phyloP scores from a whole-genome alignment of 2,888 invertebrate genomes.

The Ethmia dodecea region DNA sequence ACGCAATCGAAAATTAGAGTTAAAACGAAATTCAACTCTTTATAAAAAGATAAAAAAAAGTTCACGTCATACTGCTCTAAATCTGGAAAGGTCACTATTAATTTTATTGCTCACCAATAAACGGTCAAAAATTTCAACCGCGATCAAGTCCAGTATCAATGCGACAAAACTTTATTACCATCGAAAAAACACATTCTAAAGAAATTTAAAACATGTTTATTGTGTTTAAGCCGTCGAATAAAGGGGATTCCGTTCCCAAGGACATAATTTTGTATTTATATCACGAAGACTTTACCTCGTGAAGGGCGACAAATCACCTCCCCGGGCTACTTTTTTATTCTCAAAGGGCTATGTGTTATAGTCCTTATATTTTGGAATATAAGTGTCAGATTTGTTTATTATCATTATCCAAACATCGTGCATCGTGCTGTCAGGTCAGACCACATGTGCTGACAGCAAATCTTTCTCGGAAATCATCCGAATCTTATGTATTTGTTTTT shows the following conservation, averaged over 20 bases:
- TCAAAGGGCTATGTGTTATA: neutral
- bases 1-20: too few relatives aligned
- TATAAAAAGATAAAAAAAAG: too few relatives aligned
- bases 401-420: constrained; percentile 23
- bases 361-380: neutral
- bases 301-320: constrained; percentile 47
- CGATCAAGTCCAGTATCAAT: constrained; percentile 14
- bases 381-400: neutral
- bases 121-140: constrained; percentile 15
- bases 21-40: too few relatives aligned
- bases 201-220: constrained; percentile 45
- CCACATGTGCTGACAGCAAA: constrained; percentile 32
- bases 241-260: constrained; percentile 57
- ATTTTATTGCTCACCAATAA: constrained; percentile 22
- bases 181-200: constrained; percentile 40
- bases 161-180: constrained; percentile 34
- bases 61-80: constrained; percentile 3
- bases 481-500: constrained; percentile 42
- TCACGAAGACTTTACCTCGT: constrained; percentile 28
- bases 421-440: too few relatives aligned
- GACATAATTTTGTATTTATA: constrained; percentile 52
- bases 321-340: constrained; percentile 18
- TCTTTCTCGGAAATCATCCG: constrained; percentile 44
- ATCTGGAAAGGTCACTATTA: constrained; percentile 24
- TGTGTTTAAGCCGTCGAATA: constrained; percentile 31